Evolutionary conservation across 2,888 invertebrate genomes (phyloP).

Genomic region (Chalcosyrphus nemorum): DNA sequence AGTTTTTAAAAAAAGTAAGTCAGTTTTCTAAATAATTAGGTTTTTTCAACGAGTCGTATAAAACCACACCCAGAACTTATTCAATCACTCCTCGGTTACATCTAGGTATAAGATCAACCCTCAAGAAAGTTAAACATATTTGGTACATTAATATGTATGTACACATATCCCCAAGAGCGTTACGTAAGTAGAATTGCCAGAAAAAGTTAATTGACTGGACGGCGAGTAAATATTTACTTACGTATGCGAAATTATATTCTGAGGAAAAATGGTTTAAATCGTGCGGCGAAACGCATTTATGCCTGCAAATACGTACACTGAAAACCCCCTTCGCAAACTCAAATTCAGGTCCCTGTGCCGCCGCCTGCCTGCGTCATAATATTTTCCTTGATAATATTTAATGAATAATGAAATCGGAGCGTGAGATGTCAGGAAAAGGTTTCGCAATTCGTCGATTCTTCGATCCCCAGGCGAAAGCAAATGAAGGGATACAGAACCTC

Average conservation of each 20-base stretch:
- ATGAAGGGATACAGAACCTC: conserved; percentile 57
- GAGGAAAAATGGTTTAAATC: conserved; percentile 60
- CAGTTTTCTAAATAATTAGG: too few relatives aligned
- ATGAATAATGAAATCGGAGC: conserved; percentile 70
- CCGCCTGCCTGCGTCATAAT: conserved; percentile 66
- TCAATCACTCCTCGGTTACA: conserved; percentile 37
- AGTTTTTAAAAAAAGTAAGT: too few relatives aligned
- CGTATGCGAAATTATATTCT: conserved; percentile 59
- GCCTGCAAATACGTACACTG: conserved; percentile 48
- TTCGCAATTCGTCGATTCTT: conserved; percentile 67
- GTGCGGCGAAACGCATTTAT: conserved; percentile 55
- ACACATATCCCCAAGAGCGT: conserved; percentile 3
- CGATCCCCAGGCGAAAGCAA: conserved; percentile 65
- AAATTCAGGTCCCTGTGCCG: conserved; percentile 47
- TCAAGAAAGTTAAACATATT: neutral
- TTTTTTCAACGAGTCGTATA: too few relatives aligned
- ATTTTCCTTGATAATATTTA: conserved; percentile 70
- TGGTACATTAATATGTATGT: conserved; percentile 3
- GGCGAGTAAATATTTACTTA: conserved; percentile 65
- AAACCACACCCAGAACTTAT: neutral
- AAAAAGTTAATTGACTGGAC: conserved; percentile 71
- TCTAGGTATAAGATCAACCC: conserved; percentile 9
- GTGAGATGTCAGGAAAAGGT: conserved; percentile 71
- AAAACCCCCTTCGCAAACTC: conserved; percentile 59
- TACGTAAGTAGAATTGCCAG: conserved; percentile 37